A percentile compares a stretch with the other conserved stretches of the same genome.
These are phyloP conservation scores for Tiaroga cobitis DNA, from an alignment of 2,797 vertebrate species.

Conservation along the genomic window DNA sequence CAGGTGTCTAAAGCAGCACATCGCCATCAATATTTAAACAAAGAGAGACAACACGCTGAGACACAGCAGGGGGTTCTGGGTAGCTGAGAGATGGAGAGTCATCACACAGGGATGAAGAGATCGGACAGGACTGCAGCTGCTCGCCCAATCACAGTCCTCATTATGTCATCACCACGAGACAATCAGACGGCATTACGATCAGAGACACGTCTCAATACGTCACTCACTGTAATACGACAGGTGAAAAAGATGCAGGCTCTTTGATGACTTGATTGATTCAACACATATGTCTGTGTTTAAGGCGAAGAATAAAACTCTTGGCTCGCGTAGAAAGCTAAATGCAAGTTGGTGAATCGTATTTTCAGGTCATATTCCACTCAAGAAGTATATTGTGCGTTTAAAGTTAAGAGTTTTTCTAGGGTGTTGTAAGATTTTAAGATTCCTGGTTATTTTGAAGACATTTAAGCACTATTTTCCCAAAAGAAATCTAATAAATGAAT, in stretches of 20 bases:
- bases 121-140: slow-evolving; percentile 21
- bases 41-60: slow-evolving; percentile 38
- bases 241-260: neutral
- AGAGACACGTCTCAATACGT: neutral
- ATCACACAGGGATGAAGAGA: slow-evolving; percentile 27
- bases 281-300: neutral
- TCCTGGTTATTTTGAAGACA: neutral
- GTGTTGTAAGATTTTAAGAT: neutral
- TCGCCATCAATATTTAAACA: slow-evolving; percentile 58
- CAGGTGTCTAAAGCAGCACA: slow-evolving; percentile 32
- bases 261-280: neutral
- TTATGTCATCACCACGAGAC: slow-evolving; percentile 7
- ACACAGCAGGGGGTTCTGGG: slow-evolving; percentile 20
- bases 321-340: neutral
- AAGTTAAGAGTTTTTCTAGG: neutral
- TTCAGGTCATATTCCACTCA: neutral
- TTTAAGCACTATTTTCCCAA: too few species aligned
- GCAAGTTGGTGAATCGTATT: neutral
- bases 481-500: too few species aligned
- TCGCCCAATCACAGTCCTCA: neutral
- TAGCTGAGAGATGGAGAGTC: slow-evolving; percentile 24
- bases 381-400: neutral
- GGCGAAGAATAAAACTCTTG: neutral
- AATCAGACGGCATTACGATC: neutral
- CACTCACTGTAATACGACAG: neutral